Evolutionary conservation across 1,140 invertebrate species (phyloP), one percentile per base, ranked within the genome.

Genomic region (Eufriesea mexicana): DNA sequence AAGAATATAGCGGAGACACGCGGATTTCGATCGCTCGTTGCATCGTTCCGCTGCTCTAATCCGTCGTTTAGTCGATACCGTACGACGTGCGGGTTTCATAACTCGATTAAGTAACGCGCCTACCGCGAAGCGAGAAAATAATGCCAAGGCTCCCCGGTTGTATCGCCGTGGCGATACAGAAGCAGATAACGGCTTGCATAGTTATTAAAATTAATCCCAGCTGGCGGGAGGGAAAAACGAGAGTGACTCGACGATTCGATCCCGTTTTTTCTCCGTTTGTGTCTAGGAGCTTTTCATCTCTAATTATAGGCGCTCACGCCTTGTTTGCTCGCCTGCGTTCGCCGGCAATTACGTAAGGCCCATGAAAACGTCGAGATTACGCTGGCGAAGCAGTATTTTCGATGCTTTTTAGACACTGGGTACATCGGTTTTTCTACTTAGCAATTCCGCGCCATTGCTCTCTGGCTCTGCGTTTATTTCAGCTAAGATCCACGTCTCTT

Each of bases 41-140:
- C 18, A 2, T 20, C 35, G 35, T 64, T 35, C 20, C 62, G 42
- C 57, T 42, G 79, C 74, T 81, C 79, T 66, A 75, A 81, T 81
- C 79, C n/a, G 64, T 64, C 78, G 82, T 84, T 86, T 70, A 79
- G 71, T 59, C 74, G 74, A 83, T 70, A 70, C 64, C 23, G 72
- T 67, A 51, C 73, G 80, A 67, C 85, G 68, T 55, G 66, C 81
- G 47, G 62, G 86, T 91, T 91, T 91, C 89, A 86, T 91, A 90
- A 91, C 87, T 74, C 89, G 87, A 88, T 91, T 90, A 90, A 90
- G 89, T 91, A 91, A 91, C 83, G 80, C 75, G 47, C 78, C 77
- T 84, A 87, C 57, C 88, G 84, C 86, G 83, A 89, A 78, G 75
- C 80, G 83, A 90, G 85, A 89, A 90, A 91, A 91, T 91, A 90